Evolutionary conservation across 2,113 vertebrate species (phyloP), one percentile per base, ranked within the genome.

Genomic region (Mus musculus): DNA sequence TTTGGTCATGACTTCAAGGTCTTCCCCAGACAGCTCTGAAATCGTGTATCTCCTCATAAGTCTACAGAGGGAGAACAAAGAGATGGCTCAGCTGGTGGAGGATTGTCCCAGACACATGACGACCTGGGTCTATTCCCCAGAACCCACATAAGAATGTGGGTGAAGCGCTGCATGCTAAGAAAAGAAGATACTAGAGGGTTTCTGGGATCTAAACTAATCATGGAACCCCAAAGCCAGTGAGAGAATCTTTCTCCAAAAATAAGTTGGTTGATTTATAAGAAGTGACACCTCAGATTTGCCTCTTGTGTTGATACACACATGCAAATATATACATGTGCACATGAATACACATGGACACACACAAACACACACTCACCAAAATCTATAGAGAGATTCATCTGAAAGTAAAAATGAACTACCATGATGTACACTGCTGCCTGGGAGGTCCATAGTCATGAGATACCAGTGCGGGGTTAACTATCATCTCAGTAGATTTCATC

Each of bases 301-400:
- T 65, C 82, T 63, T 84, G n/a, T n/a, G 26, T 30, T 3, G 0
- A 42, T 9, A 85, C 8, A 63, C 13, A 63, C 7, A 12, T 39
- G 8, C 39, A 33, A 3, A 63, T 26, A 63, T 14, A 59, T 39
- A 5, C 36, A 56, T 19, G 20, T 84, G 22, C n/a, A 42, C n/a
- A 6, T 13, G 36, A 39, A 65, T 39, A 42, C 81, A 42, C n/a
- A 30, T 39, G 54, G 14, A 61, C 11, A 81, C 80, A 59, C 54
- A 59, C 10, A 77, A 24, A 76, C 75, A 76, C 73, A 28, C 33
- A 82, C 33, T n/a, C 80, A 26, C 80, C 42, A 54, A 80, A 33
- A 75, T 52, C 13, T 4, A n/a, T 10, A 5, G 49, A 69, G 30
- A 30, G 16, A 75, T 3, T 0, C 0, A 2, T 20, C 52, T 28